Base-by-base conservation (phyloP, 1,140 invertebrate genomes). In the Bombus turneri region DNA sequence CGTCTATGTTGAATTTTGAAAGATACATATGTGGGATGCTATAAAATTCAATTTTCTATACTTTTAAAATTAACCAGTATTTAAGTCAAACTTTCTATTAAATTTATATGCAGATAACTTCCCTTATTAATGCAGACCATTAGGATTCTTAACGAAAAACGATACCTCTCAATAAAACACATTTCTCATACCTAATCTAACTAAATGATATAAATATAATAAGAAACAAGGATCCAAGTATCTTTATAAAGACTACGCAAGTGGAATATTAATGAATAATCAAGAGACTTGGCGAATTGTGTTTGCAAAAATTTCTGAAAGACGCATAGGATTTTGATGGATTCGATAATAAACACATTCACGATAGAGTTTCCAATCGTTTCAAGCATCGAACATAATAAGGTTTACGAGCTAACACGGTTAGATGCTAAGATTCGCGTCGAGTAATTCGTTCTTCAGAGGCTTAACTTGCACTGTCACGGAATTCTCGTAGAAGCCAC, bases 401-500 rank as follows among this genome's bases (percentile, higher is more conserved):
- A 53, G 28, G 68, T 68, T 66, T 66, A 47, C 15, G 31, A 66
- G n/a, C 9, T 39, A 68, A 0, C 2, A 9, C 10, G 13, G 31
- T 83, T 77, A 57, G 3, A 68, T 5, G 31, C 75, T 78, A 28
- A 78, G 3, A 64, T 78, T 84, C 12, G 47, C 2, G 31, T 84
- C 64, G 13, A 79, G 28, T 1, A 72, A 22, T 1, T 88, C 79
- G 31, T 80, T 71, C 37, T 84, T 72, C 9, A 90, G 53, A 8
- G 72, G 88, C 66, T 31, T 82, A 73, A 90, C 68, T 31, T 78
- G 43, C 39, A 89, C 85, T 0, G 88, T 90, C 22, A 87, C 81
- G 1, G 85, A 90, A 31, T 90, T 90, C 6, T 90, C 88, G 39
- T 84, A 89, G n/a, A 81, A 84, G 1, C 88, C 88, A 31, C 88